Evolutionary conservation across 1,140 invertebrate species (phyloP).

Genomic region (Drosophila bipectinata): DNA sequence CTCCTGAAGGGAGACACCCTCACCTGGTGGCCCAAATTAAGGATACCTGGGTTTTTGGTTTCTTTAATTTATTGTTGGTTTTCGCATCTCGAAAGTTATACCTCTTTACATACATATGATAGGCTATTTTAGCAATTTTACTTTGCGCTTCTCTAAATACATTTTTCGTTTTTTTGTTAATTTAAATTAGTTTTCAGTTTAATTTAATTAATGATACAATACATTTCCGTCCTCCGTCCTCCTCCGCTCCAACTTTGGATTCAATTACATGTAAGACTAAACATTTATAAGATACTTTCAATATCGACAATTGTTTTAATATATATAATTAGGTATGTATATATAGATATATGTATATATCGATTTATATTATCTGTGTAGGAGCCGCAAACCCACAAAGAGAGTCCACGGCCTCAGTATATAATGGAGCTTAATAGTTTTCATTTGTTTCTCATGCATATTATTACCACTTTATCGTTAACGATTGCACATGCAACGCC

Average conservation of each 20-base stretch:
- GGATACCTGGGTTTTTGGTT: conserved; percentile 8
- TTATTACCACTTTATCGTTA: conserved; percentile 38
- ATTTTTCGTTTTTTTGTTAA: conserved; percentile 57
- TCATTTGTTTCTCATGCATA: conserved; percentile 19
- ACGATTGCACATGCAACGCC: conserved; percentile 34
- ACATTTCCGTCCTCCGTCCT: conserved; percentile 11
- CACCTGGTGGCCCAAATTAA: conserved; percentile 6
- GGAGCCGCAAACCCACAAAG: conserved; percentile 12
- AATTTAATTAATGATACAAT: conserved; percentile 57
- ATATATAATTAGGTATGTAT: conserved; percentile 57
- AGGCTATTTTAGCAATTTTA: conserved; percentile 51
- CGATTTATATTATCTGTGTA: conserved; percentile 45
- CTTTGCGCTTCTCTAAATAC: conserved; percentile 51
- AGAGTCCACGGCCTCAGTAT: conserved; percentile 31
- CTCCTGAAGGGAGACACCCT: neutral
- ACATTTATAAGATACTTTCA: conserved; percentile 79
- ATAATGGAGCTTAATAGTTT: conserved; percentile 55
- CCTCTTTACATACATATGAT: conserved; percentile 50
- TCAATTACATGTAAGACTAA: conserved; percentile 71
- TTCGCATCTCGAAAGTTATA: conserved; percentile 43
- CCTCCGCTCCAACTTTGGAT: conserved; percentile 28
- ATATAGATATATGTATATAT: conserved; percentile 57
- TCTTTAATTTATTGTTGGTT: conserved; percentile 47
- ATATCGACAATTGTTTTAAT: conserved; percentile 79
- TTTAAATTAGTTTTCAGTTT: conserved; percentile 56